These are phyloP conservation scores for Harpegnathos saltator DNA, from an alignment of 1,140 invertebrate genomes.

Conservation along the genomic window DNA sequence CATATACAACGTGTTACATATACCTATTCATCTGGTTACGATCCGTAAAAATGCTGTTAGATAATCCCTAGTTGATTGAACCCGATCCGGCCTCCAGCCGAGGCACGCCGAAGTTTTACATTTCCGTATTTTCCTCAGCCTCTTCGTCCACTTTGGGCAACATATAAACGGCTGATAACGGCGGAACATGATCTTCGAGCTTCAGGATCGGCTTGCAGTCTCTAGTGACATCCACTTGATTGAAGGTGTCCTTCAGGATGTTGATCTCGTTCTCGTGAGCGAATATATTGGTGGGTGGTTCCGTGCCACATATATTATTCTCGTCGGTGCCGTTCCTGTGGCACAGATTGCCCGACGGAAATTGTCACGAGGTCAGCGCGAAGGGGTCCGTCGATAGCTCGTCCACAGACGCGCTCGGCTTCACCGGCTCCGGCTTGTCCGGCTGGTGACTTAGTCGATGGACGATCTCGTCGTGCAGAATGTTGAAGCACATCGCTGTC, in stretches of 20 bases:
- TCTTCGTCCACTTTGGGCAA: slow-evolving; percentile 88
- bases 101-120: slow-evolving; percentile 81
- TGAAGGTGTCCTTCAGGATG: slow-evolving; percentile 84
- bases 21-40: slow-evolving; percentile 51
- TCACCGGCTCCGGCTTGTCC: slow-evolving; percentile 84
- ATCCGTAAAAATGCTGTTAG: slow-evolving; percentile 22
- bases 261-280: slow-evolving; percentile 85
- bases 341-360: slow-evolving; percentile 88
- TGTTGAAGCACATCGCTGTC: slow-evolving; percentile 99
- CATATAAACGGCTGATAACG: slow-evolving; percentile 87
- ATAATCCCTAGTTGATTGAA: slow-evolving; percentile 43
- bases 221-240: slow-evolving; percentile 84
- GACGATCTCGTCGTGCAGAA: slow-evolving; percentile 97
- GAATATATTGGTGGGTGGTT: slow-evolving; percentile 87
- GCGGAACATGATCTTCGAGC: slow-evolving; percentile 81
- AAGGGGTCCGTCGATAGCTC: slow-evolving; percentile 86
- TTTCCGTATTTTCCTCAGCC: slow-evolving; percentile 88
- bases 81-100: not conserved
- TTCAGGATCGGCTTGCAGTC: slow-evolving; percentile 84
- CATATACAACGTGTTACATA: slow-evolving; percentile 51
- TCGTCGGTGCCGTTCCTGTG: slow-evolving; percentile 89
- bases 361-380: slow-evolving; percentile 89
- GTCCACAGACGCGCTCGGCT: slow-evolving; percentile 86
- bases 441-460: slow-evolving; percentile 90
- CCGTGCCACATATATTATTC: slow-evolving; percentile 86